These are phyloP conservation scores for Chelon labrosus DNA, from an alignment of 2,797 vertebrate species.

Conservation along the genomic window DNA sequence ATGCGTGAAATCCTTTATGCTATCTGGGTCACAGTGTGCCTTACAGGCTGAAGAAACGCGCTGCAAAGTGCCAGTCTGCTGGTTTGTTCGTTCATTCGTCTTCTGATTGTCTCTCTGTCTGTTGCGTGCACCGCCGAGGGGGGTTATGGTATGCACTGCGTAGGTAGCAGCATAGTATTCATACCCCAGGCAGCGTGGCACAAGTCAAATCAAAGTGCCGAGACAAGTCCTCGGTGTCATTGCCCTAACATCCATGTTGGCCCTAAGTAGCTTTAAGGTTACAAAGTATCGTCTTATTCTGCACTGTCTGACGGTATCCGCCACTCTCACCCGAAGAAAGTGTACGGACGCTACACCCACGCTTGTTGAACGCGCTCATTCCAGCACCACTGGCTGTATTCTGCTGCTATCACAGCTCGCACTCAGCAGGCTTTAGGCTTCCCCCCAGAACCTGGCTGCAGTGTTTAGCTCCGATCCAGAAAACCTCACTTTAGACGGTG, in stretches of 20 bases:
- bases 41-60: constrained; percentile 68
- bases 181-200: not conserved
- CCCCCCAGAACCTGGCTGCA: not conserved
- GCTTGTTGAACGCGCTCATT: not conserved
- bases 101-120: constrained; percentile 12
- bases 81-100: constrained; percentile 30
- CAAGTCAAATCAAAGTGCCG: not conserved
- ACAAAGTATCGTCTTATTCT: not conserved
- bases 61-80: constrained; percentile 7
- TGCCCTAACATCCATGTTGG: not conserved
- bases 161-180: constrained; percentile 1
- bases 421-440: not conserved
- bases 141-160: constrained; percentile 6
- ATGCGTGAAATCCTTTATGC: constrained; percentile 81
- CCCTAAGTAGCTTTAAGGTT: constrained; percentile 2
- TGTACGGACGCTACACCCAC: not conserved
- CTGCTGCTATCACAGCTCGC: not conserved
- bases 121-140: not conserved
- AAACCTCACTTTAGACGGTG: not conserved
- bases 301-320: not conserved
- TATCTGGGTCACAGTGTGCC: constrained; percentile 84
- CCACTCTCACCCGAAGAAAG: not conserved
- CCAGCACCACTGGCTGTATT: not conserved
- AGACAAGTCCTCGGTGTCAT: not conserved
- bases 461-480: not conserved